Base-by-base conservation (phyloP, 1,140 invertebrate genomes). In the Drosophila lowei region DNA sequence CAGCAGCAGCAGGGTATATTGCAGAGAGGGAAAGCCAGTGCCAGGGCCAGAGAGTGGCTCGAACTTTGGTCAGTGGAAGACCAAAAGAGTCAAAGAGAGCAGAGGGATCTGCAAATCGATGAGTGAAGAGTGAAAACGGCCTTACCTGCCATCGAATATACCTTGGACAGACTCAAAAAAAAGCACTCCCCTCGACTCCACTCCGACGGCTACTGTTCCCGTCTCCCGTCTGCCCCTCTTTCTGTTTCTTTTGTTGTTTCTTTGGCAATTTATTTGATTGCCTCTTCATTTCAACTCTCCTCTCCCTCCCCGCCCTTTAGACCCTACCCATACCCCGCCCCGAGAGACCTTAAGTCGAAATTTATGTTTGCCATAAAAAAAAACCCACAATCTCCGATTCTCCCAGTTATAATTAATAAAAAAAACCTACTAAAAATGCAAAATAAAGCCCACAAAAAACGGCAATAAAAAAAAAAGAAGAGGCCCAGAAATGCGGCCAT, bases 191-290 rank as follows among this genome's bases (percentile, higher is more conserved):
- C 52, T 48, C 46, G 38, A 49, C 34, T 25, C 18, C 41, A 42
- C 38, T 61, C 34, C 58, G 28, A 21, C 30, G 38, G 77, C 77
- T 75, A 79, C 77, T 79, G 76, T 79, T 74, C 23, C 5, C 5
- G 23, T 25, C 23, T 25, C 23, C 21, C 21, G 2, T 78, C 76
- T 43, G 53, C 48, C 13, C 11, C 34, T 62, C 34, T 28, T 28
- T 43, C 42, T 42, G 28, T 60, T 55, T 34, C n/a, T 52, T 73
- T 56, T 41, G 43, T 60, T 55, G 61, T 61, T 49, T 49, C 48
- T 73, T 70, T 38, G 70, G 83, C 79, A 88, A 88, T 88, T 88
- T 88, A 88, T 88, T 88, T 88, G 84, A 88, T 88, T 88, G 83
- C 75, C 78, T 83, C 68, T 84, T 72, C 76, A 84, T 65, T 72